A percentile compares a stretch with the other conserved stretches of the same genome.
These are phyloP conservation scores for Chrysaora quinquecirrha DNA, from an alignment of 30 jellyfish, hydroid and myxozoan species.

Conservation along the genomic window DNA sequence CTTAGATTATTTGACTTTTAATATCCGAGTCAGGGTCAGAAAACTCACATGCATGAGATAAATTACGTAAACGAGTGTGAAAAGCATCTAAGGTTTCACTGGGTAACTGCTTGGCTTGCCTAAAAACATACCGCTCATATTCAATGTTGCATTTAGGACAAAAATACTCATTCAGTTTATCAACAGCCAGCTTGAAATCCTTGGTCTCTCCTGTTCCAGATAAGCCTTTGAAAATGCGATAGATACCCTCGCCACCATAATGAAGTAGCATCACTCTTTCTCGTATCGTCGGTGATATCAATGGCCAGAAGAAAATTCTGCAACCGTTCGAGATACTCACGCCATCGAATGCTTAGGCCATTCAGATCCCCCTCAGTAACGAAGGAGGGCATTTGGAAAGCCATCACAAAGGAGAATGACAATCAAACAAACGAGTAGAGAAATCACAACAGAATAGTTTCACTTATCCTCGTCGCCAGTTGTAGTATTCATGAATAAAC, in stretches of 20 bases:
- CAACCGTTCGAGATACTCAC: neutral
- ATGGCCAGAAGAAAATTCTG: neutral
- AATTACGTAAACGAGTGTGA: neutral
- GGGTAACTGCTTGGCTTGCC: conserved; percentile 14
- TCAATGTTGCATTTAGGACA: neutral
- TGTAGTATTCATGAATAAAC: too few relatives aligned
- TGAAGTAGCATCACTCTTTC: neutral
- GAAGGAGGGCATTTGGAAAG: too few relatives aligned
- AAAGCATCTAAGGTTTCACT: neutral
- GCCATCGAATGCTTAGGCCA: too few relatives aligned
- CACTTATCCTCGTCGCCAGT: too few relatives aligned
- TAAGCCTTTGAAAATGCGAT: neutral
- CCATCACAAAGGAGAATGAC: too few relatives aligned
- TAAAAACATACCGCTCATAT: neutral
- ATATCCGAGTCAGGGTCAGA: neutral
- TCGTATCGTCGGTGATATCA: neutral
- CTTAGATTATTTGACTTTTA: neutral
- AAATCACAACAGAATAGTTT: too few relatives aligned
- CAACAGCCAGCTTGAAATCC: conserved; percentile 3
- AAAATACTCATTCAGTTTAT: neutral
- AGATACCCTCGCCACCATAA: conserved; percentile 7
- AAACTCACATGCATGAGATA: neutral
- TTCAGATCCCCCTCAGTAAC: too few relatives aligned
- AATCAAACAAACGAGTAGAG: too few relatives aligned
- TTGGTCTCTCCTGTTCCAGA: neutral